Evolutionary conservation across 2,113 vertebrate genomes (phyloP), one percentile per base, ranked within the genome.

Genomic region (Patagioenas fasciata): DNA sequence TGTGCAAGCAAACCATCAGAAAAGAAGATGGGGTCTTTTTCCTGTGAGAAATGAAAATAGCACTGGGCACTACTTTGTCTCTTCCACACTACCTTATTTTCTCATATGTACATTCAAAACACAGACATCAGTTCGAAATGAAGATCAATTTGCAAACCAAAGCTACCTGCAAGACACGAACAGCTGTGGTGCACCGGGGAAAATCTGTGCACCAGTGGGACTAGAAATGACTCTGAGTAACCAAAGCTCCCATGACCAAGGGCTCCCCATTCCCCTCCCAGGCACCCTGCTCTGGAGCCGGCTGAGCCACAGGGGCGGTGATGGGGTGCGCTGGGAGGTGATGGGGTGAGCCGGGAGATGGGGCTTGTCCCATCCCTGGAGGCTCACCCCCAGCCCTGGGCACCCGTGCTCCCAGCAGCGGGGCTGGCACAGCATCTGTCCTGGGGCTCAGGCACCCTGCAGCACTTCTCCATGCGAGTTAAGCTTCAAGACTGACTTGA

Each of bases 401-500:
- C 3, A 2, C 11, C 13, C 0, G 0, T 0, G 0, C 12, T 72
- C 16, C 58, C 6, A 0, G 74, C 32, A 88, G 32, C 34, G 67
- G 31, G 20, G 8, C 79, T 3, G 1, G 40, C 34, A 32, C 3
- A 4, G 3, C 12, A 56, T 51, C 2, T 0, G 57, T 11, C 31
- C 54, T 1, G 3, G 80, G 38, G 65, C 56, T 28, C 0, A 0
- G 50, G 69, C 3, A 3, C 21, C 12, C 3, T 23, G 15, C 62
- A 53, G 73, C 58, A 58, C 17, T 34, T 21, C 58, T 34, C 38
- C 15, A 3, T 44, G 38, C 5, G 6, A 57, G 16, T 13, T 67
- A 5, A 58, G 21, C 28, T 29, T 79, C 57, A 34, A 57, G 42
- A 40, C 0, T 70, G 61, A 57, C 13, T 48, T 78, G 36, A 66